A percentile compares a stretch with the other conserved stretches of the same genome.
phyloP scores from a whole-genome alignment of 2,113 vertebrate genomes.

The Dinomys branickii region DNA sequence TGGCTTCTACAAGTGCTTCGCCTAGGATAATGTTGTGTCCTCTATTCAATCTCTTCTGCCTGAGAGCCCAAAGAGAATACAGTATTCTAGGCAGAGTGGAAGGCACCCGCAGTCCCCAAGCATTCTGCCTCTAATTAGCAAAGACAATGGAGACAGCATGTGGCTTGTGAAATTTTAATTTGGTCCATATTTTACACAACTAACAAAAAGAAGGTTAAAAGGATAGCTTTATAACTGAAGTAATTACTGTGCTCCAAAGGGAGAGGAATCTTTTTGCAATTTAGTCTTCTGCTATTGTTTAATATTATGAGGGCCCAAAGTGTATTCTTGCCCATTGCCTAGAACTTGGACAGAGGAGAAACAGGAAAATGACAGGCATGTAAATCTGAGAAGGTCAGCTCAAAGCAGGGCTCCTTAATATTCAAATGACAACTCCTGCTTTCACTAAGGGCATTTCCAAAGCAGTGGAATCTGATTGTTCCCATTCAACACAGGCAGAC shows the following conservation, averaged over 20 bases:
- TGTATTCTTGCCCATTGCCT: background rate
- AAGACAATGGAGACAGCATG: conserved; percentile 54
- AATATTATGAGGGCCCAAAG: background rate
- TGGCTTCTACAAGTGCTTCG: background rate
- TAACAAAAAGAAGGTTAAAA: conserved; percentile 59
- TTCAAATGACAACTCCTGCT: conserved; percentile 5
- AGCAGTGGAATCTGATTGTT: background rate
- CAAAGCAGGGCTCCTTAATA: conserved; percentile 2
- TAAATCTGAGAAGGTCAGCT: background rate
- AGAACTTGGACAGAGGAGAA: background rate
- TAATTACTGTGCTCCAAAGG: conserved; percentile 23
- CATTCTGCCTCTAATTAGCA: conserved; percentile 46
- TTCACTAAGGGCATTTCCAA: conserved; percentile 1
- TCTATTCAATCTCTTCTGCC: background rate
- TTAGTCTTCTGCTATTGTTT: conserved; percentile 28
- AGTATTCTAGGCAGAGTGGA: background rate
- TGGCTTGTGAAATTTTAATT: conserved; percentile 56
- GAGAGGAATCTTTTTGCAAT: conserved; percentile 47
- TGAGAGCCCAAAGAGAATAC: background rate
- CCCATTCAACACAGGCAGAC: background rate
- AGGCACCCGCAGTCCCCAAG: background rate
- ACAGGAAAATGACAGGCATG: background rate
- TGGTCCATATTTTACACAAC: conserved; percentile 47
- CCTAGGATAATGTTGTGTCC: background rate
- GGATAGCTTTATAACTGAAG: conserved; percentile 53